Conservation (phyloP, 2,888 invertebrate species). For the Trichopria drosophilae region DNA sequence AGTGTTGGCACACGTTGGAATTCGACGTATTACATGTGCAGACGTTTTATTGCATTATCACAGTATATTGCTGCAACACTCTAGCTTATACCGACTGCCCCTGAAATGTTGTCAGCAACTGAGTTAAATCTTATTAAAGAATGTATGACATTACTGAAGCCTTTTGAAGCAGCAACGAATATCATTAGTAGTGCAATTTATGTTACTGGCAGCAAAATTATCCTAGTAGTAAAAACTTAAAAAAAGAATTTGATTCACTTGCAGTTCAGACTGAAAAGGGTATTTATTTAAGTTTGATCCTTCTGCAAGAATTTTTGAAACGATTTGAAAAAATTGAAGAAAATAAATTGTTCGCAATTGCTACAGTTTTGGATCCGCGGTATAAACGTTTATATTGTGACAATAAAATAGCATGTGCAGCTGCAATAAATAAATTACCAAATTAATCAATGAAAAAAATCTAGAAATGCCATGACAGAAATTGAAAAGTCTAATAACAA, state of each 20-base stretch:
- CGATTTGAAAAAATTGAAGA: conserved; percentile 29
- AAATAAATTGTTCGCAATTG: conserved; percentile 14
- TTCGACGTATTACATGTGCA: conserved; percentile 31
- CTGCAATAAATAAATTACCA: conserved; percentile 25
- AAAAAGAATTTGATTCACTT: conserved; percentile 11
- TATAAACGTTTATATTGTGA: conserved; percentile 29
- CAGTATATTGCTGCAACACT: conserved; percentile 31
- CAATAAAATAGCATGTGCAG: conserved; percentile 24
- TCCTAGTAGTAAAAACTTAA: conserved; percentile 31
- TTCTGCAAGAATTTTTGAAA: conserved; percentile 18
- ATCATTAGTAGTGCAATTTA: conserved; percentile 38
- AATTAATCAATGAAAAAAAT: conserved; percentile 14
- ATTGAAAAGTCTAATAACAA: too few relatives aligned
- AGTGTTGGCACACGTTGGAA: conserved; percentile 38
- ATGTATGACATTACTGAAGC: conserved; percentile 34
- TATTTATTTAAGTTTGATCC: conserved; percentile 15
- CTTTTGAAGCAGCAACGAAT: conserved; percentile 39
- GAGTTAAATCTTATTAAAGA: conserved; percentile 36
- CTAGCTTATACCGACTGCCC: too few relatives aligned
- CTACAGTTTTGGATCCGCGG: conserved; percentile 28
- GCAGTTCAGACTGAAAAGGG: conserved; percentile 6
- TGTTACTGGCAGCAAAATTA: conserved; percentile 32
- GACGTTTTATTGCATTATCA: conserved; percentile 35
- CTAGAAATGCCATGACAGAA: too few relatives aligned
- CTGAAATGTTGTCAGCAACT: conserved; percentile 28